Base-by-base conservation (phyloP, 2,888 invertebrate species). In the Zygothrica quintamaculata region DNA sequence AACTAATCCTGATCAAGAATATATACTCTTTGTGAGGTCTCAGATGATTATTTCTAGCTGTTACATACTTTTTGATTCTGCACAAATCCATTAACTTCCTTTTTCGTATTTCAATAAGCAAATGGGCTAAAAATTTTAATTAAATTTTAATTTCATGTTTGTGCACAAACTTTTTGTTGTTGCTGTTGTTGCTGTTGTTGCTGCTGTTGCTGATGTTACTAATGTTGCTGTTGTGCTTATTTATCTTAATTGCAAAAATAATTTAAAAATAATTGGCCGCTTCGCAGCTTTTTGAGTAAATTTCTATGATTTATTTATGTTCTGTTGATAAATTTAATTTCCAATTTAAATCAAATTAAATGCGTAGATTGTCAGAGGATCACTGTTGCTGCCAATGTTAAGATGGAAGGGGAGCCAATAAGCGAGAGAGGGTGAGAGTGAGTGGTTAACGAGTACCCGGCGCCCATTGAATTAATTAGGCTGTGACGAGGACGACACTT, bases 401-500 rank as follows among this genome's bases (percentile, higher is more conserved):
- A n/a, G n/a, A n/a, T n/a, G 31, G 11, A 26, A 5, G 12, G 11
- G 12, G 7, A 0, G 6, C 11, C 9, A 8, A 2, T 7, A 36
- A 11, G 33, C 11, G 2, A 7, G n/a, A 43, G 26, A n/a, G 11
- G 18, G 13, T 3, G 15, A 22, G 7, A 18, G 29, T 3, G 29
- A 36, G 57, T 40, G 68, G 62, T 62, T 44, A 48, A 55, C 42
- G 42, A 53, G 47, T 15, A 47, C 51, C 51, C 57, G 68, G 50
- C 59, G 61, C 56, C 67, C 80, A 77, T 77, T 82, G 80, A 84
- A 84, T 82, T 82, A 82, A 82, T 82, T 85, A 85, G 82, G 76
- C 76, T 84, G 70, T 57, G 75, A 66, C 55, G 66, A 76, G 66
- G 58, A 65, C 47, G 62, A 69, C 80, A 75, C 85, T 79, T 81